These are phyloP conservation scores for Falco cherrug DNA, from an alignment of 2,797 vertebrate species.

Conservation along the genomic window DNA sequence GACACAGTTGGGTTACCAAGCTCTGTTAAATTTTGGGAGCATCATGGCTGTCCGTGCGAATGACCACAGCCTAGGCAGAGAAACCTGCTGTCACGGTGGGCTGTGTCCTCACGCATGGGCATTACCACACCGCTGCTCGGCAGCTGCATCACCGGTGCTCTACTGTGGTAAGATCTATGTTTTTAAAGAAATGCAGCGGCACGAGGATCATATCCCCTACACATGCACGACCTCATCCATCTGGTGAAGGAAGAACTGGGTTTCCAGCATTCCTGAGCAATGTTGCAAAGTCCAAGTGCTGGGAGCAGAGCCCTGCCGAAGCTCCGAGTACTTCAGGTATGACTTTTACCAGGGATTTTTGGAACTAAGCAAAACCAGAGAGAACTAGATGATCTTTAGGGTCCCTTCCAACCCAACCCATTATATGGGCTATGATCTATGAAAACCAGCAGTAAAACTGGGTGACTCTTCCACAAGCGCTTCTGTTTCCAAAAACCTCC, in stretches of 20 bases:
- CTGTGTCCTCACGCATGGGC: accelerated
- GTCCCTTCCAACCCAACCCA: background rate
- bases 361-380: background rate
- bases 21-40: background rate
- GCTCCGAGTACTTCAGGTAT: background rate
- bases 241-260: background rate
- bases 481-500: background rate
- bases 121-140: background rate
- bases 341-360: background rate
- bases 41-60: accelerated
- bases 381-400: background rate
- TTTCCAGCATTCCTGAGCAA: background rate
- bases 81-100: background rate
- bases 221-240: accelerated
- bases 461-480: background rate
- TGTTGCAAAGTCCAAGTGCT: background rate
- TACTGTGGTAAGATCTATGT: background rate
- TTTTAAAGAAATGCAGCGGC: background rate
- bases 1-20: accelerated
- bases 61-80: background rate
- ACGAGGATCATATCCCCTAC: background rate
- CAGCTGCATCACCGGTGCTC: background rate
- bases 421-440: background rate
- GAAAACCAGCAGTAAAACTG: background rate
- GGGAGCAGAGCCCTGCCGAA: background rate